Conservation (phyloP, 2,113 vertebrate species). For the Melanerpes aurifrons region DNA sequence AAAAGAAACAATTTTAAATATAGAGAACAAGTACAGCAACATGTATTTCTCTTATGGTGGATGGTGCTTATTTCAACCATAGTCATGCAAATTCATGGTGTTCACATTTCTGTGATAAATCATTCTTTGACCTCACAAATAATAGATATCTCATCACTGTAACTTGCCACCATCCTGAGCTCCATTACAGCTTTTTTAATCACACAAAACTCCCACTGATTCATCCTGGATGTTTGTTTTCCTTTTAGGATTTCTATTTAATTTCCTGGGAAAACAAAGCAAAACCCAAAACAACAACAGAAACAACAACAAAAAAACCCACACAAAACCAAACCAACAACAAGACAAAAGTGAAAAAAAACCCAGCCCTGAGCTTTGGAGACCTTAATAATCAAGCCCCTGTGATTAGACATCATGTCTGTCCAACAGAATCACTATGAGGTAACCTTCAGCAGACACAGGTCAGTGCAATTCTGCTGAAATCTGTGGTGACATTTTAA, state of each 20-base stretch:
- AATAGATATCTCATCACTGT: not conserved
- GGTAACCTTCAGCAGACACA: not conserved
- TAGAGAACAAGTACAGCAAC: not conserved
- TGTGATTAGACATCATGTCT: not conserved
- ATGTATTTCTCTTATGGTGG: not conserved
- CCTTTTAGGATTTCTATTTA: not conserved
- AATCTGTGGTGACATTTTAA: not conserved
- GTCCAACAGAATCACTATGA: not conserved
- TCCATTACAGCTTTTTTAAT: not conserved
- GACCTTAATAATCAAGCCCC: not conserved
- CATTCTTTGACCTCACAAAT: slow-evolving; percentile 1
- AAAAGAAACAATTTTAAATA: not conserved
- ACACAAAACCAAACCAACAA: too few species aligned
- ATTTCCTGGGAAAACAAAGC: not conserved
- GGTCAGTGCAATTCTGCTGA: not conserved
- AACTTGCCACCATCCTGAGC: not conserved
- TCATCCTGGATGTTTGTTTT: not conserved
- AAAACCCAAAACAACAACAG: too few species aligned
- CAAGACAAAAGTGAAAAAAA: not conserved
- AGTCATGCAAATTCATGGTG: not conserved
- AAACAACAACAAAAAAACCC: too few species aligned
- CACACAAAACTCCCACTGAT: not conserved
- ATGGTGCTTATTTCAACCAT: not conserved
- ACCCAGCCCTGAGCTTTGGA: not conserved
- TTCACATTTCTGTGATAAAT: not conserved